phyloP scores from a whole-genome alignment of 2,888 invertebrate genomes.

The Chrysolina haemoptera region DNA sequence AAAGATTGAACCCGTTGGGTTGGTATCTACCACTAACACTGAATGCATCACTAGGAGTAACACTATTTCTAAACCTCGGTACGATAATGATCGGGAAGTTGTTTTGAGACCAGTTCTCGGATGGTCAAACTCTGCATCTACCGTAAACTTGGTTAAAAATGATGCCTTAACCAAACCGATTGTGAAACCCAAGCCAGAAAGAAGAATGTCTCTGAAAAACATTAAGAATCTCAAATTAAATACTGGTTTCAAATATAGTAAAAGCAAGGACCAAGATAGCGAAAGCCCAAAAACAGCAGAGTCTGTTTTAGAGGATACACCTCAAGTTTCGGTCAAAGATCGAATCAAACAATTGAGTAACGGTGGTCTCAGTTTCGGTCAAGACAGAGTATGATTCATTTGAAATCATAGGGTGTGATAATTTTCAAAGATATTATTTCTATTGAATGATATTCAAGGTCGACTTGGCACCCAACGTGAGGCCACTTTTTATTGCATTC shows the following conservation, averaged over 20 bases:
- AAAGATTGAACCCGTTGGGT: slow-evolving; percentile 74
- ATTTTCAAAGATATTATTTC: not conserved
- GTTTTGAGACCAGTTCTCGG: not conserved
- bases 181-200: slow-evolving; percentile 28
- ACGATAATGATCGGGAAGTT: not conserved
- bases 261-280: slow-evolving; percentile 31
- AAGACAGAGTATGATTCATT: not conserved
- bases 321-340: slow-evolving; percentile 43
- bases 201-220: slow-evolving; percentile 62
- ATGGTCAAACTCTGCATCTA: not conserved
- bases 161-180: not conserved
- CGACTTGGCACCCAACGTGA: not conserved
- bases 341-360: slow-evolving; percentile 54
- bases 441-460: not conserved
- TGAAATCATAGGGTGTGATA: not conserved
- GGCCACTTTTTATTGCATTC: too few relatives aligned
- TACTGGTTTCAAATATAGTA: slow-evolving; percentile 38
- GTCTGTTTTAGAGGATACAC: slow-evolving; percentile 43
- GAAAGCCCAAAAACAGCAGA: slow-evolving; percentile 55
- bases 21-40: slow-evolving; percentile 79
- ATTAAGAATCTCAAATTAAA: slow-evolving; percentile 57
- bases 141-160: not conserved
- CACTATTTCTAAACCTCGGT: slow-evolving; percentile 53
- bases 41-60: slow-evolving; percentile 71
- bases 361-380: slow-evolving; percentile 7